Conservation (phyloP, 2,113 vertebrate genomes). For the Toxotes jaculatrix region DNA sequence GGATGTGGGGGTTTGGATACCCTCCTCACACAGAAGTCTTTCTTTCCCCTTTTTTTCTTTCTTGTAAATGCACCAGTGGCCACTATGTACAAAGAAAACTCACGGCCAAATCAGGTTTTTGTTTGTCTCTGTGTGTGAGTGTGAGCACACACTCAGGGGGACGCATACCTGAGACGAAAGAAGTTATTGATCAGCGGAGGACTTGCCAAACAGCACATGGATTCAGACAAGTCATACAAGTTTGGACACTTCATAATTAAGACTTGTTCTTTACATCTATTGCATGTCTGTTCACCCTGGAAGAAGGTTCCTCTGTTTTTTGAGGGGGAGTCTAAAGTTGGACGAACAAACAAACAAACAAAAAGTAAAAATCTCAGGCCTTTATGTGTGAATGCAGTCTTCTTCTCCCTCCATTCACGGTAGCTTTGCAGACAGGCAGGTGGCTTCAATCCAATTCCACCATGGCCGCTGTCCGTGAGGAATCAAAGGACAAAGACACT, state of each 20-base stretch:
- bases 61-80: conserved; percentile 51
- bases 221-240: conserved; percentile 45
- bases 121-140: background rate
- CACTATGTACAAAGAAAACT: background rate
- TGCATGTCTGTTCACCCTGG: background rate
- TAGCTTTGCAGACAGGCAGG: conserved; percentile 54
- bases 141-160: background rate
- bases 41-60: background rate
- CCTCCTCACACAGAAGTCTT: conserved; percentile 69
- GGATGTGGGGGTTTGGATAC: conserved; percentile 87
- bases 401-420: background rate
- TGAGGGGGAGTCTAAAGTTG: no score
- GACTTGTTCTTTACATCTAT: conserved; percentile 7
- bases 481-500: conserved; percentile 62
- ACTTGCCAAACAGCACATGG: background rate
- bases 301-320: no score
- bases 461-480: conserved; percentile 29
- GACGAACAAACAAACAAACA: no score
- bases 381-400: background rate
- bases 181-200: conserved; percentile 26
- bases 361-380: background rate
- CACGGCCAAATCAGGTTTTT: conserved; percentile 8
- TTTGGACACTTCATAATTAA: conserved; percentile 23
- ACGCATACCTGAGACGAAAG: conserved; percentile 18
- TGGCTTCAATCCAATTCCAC: conserved; percentile 60